phyloP scores from a whole-genome alignment of 1,140 invertebrate species.

The Matsumurasca onukii region DNA sequence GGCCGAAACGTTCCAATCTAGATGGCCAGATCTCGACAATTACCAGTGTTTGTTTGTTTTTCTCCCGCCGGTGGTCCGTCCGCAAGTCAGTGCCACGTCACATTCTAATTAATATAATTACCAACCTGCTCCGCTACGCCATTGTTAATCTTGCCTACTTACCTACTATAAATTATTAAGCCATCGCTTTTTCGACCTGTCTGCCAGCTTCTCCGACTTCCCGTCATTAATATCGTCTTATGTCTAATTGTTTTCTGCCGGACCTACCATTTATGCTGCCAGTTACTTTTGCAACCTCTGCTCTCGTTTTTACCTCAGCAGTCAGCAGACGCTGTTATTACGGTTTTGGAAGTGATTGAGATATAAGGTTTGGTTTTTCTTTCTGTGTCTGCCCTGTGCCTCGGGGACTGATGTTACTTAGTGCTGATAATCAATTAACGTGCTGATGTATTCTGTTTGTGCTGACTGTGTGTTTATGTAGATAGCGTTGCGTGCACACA shows the following conservation, averaged over 20 bases:
- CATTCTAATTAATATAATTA: constrained; percentile 27
- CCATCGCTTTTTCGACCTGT: constrained; percentile 14
- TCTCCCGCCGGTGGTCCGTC: constrained; percentile 15
- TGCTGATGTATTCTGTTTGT: too few species aligned
- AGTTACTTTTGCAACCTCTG: too few species aligned
- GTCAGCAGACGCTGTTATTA: too few species aligned
- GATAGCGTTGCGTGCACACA: too few species aligned
- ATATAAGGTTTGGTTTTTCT: too few species aligned
- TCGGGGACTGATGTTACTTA: too few species aligned
- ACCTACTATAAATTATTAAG: constrained; percentile 24
- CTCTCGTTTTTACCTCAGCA: too few species aligned
- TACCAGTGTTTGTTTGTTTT: constrained; percentile 9
- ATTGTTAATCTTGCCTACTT: constrained; percentile 22
- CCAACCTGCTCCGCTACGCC: background rate
- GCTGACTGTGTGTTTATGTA: too few species aligned
- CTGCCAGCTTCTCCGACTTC: background rate
- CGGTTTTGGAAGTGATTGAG: too few species aligned
- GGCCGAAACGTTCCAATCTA: constrained; percentile 13
- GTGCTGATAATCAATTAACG: too few species aligned
- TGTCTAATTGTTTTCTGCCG: background rate
- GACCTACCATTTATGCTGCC: background rate
- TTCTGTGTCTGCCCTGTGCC: too few species aligned
- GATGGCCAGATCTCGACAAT: constrained; percentile 19
- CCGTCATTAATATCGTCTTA: background rate
- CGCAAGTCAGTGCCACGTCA: background rate